A percentile compares a stretch with the other conserved stretches of the same genome.
phyloP scores from a whole-genome alignment of 2,797 vertebrate species.

The Alca torda region DNA sequence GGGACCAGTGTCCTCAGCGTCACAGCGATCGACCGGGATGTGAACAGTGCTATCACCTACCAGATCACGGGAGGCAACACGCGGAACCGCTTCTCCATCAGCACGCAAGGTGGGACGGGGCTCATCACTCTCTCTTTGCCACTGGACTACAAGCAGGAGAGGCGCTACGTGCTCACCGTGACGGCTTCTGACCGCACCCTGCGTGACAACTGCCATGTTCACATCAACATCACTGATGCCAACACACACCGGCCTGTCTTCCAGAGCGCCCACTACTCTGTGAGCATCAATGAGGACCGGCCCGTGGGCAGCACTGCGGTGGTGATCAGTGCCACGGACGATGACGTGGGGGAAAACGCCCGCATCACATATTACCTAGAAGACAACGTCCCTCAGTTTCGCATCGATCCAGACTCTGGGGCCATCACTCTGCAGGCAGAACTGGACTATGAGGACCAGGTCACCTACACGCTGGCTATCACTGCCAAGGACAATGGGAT shows the following conservation, averaged over 20 bases:
- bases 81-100: slow-evolving; percentile 95
- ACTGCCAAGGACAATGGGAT: slow-evolving; percentile 98
- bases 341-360: slow-evolving; percentile 96
- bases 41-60: slow-evolving; percentile 96
- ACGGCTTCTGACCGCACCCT: slow-evolving; percentile 96
- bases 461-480: slow-evolving; percentile 95
- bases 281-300: slow-evolving; percentile 93
- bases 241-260: slow-evolving; percentile 97
- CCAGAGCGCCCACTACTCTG: slow-evolving; percentile 95
- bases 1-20: slow-evolving; percentile 93
- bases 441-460: slow-evolving; percentile 96
- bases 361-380: slow-evolving; percentile 94
- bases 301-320: slow-evolving; percentile 94
- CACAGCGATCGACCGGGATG: slow-evolving; percentile 92
- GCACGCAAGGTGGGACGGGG: slow-evolving; percentile 89
- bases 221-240: slow-evolving; percentile 97
- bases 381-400: slow-evolving; percentile 96
- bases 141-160: slow-evolving; percentile 97
- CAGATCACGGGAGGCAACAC: slow-evolving; percentile 98
- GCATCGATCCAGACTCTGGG: slow-evolving; percentile 88
- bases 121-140: slow-evolving; percentile 92
- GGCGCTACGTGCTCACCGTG: slow-evolving; percentile 92
- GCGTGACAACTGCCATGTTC: slow-evolving; percentile 94
- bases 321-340: slow-evolving; percentile 94
- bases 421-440: slow-evolving; percentile 94